Evolutionary conservation across 2,797 vertebrate species (phyloP).

Genomic region (Pitangus sulphuratus): DNA sequence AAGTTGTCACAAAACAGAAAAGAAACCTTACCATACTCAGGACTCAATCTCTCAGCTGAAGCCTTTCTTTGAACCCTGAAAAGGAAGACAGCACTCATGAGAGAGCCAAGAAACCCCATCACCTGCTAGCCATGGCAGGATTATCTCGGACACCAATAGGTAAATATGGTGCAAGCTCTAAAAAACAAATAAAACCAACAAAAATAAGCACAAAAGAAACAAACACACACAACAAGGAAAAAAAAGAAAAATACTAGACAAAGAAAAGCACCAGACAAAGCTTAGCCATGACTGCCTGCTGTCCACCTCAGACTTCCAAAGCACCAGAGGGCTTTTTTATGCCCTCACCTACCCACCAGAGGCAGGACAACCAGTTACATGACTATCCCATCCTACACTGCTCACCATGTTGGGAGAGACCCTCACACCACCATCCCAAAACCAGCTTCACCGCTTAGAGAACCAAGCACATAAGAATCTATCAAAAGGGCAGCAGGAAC

Average conservation of each 20-base stretch:
- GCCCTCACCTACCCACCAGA: neutral
- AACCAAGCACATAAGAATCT: accelerated
- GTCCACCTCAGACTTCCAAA: neutral
- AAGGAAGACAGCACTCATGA: constrained; percentile 15
- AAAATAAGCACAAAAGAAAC: neutral
- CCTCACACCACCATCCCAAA: neutral
- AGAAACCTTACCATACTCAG: constrained; percentile 73
- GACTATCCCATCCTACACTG: neutral
- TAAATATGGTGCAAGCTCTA: neutral
- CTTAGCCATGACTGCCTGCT: neutral
- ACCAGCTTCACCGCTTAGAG: neutral
- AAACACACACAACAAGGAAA: neutral
- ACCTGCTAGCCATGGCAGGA: neutral
- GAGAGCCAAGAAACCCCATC: neutral
- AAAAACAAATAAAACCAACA: neutral
- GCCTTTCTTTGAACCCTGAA: constrained; percentile 76
- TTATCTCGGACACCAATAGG: neutral
- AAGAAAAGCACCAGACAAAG: neutral
- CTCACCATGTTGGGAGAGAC: neutral
- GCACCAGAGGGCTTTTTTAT: neutral
- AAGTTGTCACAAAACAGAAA: neutral
- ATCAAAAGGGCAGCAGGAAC: neutral
- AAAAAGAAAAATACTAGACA: neutral
- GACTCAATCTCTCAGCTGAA: constrained; percentile 49
- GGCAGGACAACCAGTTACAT: neutral